phyloP scores from a whole-genome alignment of 2,113 vertebrate species.

The Ursus arctos region DNA sequence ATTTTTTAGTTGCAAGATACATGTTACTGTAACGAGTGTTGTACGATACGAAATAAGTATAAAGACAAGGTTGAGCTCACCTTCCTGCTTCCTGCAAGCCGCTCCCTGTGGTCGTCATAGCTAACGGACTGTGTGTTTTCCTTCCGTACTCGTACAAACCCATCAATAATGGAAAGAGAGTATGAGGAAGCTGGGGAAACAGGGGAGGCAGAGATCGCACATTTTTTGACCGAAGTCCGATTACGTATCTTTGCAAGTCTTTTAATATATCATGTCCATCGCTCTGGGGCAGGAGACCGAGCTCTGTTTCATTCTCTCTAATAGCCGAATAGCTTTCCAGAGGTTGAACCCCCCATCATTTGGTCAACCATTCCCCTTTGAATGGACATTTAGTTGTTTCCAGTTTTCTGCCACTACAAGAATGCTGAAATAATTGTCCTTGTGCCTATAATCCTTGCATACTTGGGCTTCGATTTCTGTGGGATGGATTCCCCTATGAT shows the following conservation, averaged over 20 bases:
- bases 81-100: background rate
- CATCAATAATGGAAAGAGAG: background rate
- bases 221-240: conserved; percentile 20
- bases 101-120: conserved; percentile 2
- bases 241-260: background rate
- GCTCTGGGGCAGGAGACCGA: background rate
- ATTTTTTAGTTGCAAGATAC: conserved; percentile 29
- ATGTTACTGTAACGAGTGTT: background rate
- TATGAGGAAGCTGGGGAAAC: background rate
- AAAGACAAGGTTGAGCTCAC: background rate
- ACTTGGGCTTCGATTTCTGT: background rate
- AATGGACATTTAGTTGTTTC: conserved; percentile 30
- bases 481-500: background rate
- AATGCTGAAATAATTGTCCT: background rate
- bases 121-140: background rate
- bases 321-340: background rate
- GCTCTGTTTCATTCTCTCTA: background rate
- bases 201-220: background rate
- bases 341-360: conserved; percentile 11
- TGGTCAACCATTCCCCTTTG: background rate
- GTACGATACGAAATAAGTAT: background rate
- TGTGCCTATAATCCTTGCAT: background rate
- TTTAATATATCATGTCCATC: background rate
- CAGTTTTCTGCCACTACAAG: background rate
- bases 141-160: background rate